Evolutionary conservation across 1,140 invertebrate species (phyloP).

Genomic region (Armadillidium nasatum): DNA sequence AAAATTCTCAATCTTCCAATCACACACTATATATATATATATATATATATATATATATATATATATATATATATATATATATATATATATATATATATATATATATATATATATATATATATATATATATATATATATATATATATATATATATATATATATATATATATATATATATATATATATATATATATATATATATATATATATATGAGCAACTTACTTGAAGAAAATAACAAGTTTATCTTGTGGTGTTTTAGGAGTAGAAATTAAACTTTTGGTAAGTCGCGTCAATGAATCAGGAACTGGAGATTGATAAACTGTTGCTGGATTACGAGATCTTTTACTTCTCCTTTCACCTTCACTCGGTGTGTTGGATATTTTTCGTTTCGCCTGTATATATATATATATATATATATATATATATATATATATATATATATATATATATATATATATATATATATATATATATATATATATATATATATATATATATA

Average conservation of each 20-base stretch:
- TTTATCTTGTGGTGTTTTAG: slow-evolving; percentile 67
- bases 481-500: too few relatives aligned
- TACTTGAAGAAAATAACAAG: slow-evolving; percentile 59
- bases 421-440: neutral
- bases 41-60: slow-evolving; percentile 10
- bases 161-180: neutral
- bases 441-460: too few relatives aligned
- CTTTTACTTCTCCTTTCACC: slow-evolving; percentile 52
- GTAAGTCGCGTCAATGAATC: slow-evolving; percentile 67
- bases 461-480: too few relatives aligned
- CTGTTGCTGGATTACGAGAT: slow-evolving; percentile 62
- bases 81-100: too few relatives aligned
- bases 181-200: neutral
- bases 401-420: neutral
- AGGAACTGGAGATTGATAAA: slow-evolving; percentile 73
- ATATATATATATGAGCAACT: slow-evolving; percentile 19
- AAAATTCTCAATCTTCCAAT: too few relatives aligned
- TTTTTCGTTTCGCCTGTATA: slow-evolving; percentile 35
- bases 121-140: too few relatives aligned
- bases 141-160: neutral
- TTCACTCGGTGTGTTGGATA: slow-evolving; percentile 22
- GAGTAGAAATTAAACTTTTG: slow-evolving; percentile 56
- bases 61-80: neutral
- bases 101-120: too few relatives aligned
- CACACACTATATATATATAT: slow-evolving; percentile 16